Percentiles rank a stretch among this genome's conserved stretches.
Conservation (phyloP, 35 echinoderm and acorn worm species). For the Apostichopus parvimensis region DNA sequence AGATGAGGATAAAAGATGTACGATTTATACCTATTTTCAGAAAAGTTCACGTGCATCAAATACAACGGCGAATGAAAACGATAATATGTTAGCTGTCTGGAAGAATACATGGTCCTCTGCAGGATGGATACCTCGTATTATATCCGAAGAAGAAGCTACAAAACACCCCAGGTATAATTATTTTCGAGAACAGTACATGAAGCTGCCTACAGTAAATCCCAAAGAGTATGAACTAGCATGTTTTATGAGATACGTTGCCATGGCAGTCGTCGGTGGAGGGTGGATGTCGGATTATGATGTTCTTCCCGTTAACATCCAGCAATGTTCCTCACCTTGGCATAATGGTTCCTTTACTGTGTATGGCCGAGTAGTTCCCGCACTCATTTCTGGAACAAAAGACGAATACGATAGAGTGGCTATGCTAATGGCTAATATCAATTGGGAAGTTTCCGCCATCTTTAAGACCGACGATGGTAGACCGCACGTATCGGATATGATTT, state of each 20-base stretch:
- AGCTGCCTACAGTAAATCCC: neutral
- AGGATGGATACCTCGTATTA: conserved; percentile 18
- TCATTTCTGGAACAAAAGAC: neutral
- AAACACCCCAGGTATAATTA: neutral
- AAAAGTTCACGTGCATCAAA: neutral
- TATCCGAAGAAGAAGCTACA: neutral
- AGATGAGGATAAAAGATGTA: neutral
- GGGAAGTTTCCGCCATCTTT: neutral
- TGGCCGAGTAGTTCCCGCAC: neutral
- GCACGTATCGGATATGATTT: conserved; percentile 33
- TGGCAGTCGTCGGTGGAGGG: conserved; percentile 32
- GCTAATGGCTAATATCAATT: conserved; percentile 10
- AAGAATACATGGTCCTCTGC: neutral
- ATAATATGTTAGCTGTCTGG: neutral
- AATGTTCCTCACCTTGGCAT: neutral
- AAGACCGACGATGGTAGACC: neutral
- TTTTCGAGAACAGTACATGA: neutral
- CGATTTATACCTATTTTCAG: conserved; percentile 13
- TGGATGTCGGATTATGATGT: conserved; percentile 46
- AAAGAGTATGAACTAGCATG: conserved; percentile 31
- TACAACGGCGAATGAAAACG: neutral
- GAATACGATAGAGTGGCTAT: conserved; percentile 12
- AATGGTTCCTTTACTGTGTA: conserved; percentile 5
- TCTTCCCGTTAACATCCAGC: neutral
- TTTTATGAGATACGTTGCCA: conserved; percentile 36